These are phyloP conservation scores for Periophthalmus magnuspinnatus DNA, from an alignment of 2,797 vertebrate species.

Conservation along the genomic window DNA sequence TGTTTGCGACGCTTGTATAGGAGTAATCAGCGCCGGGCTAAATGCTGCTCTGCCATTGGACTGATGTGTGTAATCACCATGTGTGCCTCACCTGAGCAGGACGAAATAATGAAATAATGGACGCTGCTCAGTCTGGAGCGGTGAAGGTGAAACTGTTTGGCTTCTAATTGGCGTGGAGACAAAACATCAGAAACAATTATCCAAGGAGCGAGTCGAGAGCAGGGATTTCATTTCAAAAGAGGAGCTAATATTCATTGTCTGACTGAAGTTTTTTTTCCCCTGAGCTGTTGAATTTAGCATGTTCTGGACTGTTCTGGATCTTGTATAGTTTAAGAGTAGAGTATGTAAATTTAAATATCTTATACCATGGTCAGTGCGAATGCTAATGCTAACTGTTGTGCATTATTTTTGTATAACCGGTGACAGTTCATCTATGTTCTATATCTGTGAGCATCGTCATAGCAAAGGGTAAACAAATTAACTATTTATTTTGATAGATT, in stretches of 20 bases:
- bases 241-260: conserved; percentile 18
- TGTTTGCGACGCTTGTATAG: conserved; percentile 35
- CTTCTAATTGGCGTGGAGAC: conserved; percentile 40
- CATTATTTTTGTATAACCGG: too few relatives aligned
- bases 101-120: conserved; percentile 50
- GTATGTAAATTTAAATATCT: not conserved
- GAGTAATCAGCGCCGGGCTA: conserved; percentile 46
- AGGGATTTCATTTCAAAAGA: not conserved
- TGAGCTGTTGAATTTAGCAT: too few relatives aligned
- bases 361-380: too few relatives aligned
- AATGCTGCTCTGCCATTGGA: conserved; percentile 32
- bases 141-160: conserved; percentile 55
- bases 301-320: too few relatives aligned
- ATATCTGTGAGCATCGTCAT: too few relatives aligned
- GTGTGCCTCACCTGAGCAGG: conserved; percentile 52
- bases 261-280: not conserved
- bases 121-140: conserved; percentile 47
- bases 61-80: conserved; percentile 58
- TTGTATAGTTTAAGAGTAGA: not conserved
- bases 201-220: not conserved
- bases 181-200: conserved; percentile 16
- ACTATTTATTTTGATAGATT: too few relatives aligned
- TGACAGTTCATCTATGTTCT: too few relatives aligned
- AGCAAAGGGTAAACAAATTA: too few relatives aligned
- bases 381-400: too few relatives aligned